Evolutionary conservation across 2,113 vertebrate genomes (phyloP).

Genomic region (Tauraco erythrolophus): DNA sequence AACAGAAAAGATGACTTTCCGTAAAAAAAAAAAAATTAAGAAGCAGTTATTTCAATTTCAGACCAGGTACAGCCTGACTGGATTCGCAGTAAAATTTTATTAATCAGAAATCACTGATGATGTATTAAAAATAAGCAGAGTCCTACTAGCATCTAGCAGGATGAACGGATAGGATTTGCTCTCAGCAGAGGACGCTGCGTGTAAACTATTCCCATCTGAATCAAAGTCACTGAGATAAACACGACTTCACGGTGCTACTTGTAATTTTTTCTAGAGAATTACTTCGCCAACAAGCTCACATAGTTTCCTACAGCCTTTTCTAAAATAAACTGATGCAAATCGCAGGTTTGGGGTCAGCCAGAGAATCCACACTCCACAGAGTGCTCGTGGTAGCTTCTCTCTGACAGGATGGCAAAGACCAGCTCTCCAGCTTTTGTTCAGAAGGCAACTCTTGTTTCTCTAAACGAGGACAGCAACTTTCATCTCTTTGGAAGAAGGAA

Average conservation of each 20-base stretch:
- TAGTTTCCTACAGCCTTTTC: neutral
- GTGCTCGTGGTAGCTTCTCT: neutral
- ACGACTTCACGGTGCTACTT: neutral
- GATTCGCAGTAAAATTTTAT: neutral
- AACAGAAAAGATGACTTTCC: neutral
- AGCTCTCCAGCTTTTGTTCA: neutral
- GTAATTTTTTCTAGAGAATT: neutral
- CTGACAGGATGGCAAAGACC: neutral
- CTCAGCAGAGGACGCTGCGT: neutral
- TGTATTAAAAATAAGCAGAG: neutral
- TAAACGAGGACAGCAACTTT: neutral
- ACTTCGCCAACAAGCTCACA: neutral
- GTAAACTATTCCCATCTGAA: neutral
- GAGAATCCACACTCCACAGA: neutral
- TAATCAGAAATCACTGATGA: neutral
- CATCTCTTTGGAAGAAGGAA: neutral
- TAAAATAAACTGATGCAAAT: neutral
- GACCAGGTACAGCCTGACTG: neutral
- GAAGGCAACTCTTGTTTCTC: neutral
- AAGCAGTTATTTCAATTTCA: neutral
- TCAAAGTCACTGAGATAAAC: neutral
- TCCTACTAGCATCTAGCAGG: neutral
- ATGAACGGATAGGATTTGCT: neutral
- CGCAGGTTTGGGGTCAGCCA: neutral
- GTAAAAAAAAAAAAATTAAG: neutral